Evolutionary conservation across 1,140 invertebrate species (phyloP), one percentile per base, ranked within the genome.

Genomic region (Orchesella cincta): DNA sequence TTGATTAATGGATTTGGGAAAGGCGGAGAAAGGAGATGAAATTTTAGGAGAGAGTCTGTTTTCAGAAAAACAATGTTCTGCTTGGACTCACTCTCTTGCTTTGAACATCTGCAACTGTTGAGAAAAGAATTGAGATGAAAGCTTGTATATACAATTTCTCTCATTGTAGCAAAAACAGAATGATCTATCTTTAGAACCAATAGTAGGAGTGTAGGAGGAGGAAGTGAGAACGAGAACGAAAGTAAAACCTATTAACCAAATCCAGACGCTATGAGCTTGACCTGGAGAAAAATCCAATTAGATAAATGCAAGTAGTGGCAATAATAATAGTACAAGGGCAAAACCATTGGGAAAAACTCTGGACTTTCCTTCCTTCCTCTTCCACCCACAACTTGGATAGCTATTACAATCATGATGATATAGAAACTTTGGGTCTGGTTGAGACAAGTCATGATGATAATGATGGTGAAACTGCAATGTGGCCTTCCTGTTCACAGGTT

Each of bases 1-100:
- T 67, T 67, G 62, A 67, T 67, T 67, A 67, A 67, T 67, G 62
- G 62, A 67, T 67, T 31, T 26, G 23, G 62, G 29, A 67, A 67
- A 67, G 33, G 14, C 26, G 62, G 62, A 31, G 23, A 67, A 33
- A 23, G 26, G n/a, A n/a, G n/a, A n/a, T n/a, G n/a, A n/a, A n/a
- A n/a, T n/a, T n/a, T n/a, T n/a, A n/a, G n/a, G n/a, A n/a, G n/a
- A n/a, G n/a, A n/a, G n/a, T n/a, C n/a, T n/a, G n/a, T n/a, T n/a
- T n/a, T n/a, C n/a, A n/a, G n/a, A n/a, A n/a, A n/a, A n/a, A n/a
- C n/a, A n/a, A n/a, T n/a, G n/a, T n/a, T n/a, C n/a, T n/a, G n/a
- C n/a, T n/a, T n/a, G n/a, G n/a, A n/a, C n/a, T n/a, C n/a, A n/a
- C n/a, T n/a, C n/a, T n/a, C n/a, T n/a, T n/a, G n/a, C n/a, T n/a